phyloP scores from a whole-genome alignment of 2,113 vertebrate species.

The Ia io region DNA sequence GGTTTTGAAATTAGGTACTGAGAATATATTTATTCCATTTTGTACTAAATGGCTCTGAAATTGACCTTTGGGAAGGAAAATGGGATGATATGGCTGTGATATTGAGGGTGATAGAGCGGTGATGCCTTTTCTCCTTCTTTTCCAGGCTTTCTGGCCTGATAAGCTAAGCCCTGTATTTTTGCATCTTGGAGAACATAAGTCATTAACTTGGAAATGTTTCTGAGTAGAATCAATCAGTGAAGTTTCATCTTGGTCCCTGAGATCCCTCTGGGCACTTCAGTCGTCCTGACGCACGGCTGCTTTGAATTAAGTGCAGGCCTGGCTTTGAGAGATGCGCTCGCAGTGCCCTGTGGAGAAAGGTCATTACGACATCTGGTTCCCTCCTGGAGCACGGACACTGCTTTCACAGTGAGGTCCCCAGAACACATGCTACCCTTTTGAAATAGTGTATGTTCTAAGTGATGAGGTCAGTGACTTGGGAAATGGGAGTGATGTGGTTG shows the following conservation, averaged over 20 bases:
- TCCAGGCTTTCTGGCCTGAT: not conserved
- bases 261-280: not conserved
- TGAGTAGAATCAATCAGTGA: not conserved
- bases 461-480: not conserved
- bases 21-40: not conserved
- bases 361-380: rapidly evolving
- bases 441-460: not conserved
- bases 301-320: not conserved
- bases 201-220: not conserved
- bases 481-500: not conserved
- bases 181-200: not conserved
- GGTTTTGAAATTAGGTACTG: not conserved
- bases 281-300: not conserved
- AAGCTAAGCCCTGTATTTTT: not conserved
- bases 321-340: rapidly evolving
- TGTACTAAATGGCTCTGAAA: rapidly evolving
- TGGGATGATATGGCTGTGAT: rapidly evolving
- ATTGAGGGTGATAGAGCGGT: not conserved
- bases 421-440: not conserved
- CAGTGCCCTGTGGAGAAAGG: not conserved
- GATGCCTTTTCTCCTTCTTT: not conserved
- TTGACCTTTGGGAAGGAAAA: not conserved
- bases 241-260: not conserved
- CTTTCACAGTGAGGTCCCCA: not conserved
- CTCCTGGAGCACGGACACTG: not conserved